phyloP scores from a whole-genome alignment of 2,888 invertebrate species.

The Megaustenia siamemsis region DNA sequence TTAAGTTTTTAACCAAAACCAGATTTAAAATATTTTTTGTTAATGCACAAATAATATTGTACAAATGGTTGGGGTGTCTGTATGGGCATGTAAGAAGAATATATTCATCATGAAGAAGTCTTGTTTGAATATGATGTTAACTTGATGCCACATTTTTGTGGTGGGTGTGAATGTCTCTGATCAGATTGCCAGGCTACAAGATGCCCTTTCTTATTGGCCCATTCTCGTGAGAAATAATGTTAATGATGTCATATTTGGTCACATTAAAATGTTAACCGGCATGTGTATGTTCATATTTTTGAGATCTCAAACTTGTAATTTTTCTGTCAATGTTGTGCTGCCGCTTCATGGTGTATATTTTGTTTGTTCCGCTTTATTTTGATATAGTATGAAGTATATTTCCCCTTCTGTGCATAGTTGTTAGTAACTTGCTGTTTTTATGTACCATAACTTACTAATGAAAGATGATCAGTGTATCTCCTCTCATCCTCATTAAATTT shows the following conservation, averaged over 20 bases:
- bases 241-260: background rate
- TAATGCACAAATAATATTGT: too few species aligned
- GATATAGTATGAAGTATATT: background rate
- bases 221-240: background rate
- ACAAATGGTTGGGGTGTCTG: background rate
- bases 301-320: background rate
- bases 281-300: background rate
- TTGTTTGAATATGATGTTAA: too few species aligned
- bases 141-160: background rate
- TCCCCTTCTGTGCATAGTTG: background rate
- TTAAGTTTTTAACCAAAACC: too few species aligned
- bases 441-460: background rate
- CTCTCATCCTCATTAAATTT: too few species aligned
- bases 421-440: background rate
- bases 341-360: conserved; percentile 5
- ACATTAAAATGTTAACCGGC: background rate
- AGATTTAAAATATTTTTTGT: too few species aligned
- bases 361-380: background rate
- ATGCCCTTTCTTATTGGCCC: background rate
- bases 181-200: background rate
- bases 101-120: conserved; percentile 6
- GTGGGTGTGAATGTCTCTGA: background rate
- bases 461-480: too few species aligned
- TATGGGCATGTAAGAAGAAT: background rate
- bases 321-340: background rate